Evolutionary conservation across 2,797 vertebrate species (phyloP).

Genomic region (Limnodromus scolopaceus): DNA sequence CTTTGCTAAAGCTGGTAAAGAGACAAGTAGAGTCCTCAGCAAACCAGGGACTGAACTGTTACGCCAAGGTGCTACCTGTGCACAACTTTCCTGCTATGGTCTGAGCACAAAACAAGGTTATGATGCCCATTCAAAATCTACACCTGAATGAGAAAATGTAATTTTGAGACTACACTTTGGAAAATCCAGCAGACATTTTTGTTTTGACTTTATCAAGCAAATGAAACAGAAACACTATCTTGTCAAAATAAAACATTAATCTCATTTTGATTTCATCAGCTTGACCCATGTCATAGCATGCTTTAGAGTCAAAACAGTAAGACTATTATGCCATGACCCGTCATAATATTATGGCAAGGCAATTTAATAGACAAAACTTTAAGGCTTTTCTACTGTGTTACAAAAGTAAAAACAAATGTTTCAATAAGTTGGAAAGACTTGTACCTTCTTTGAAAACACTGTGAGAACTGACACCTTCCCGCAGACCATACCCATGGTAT

Average conservation of each 20-base stretch:
- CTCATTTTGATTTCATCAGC: constrained; percentile 44
- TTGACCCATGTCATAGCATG: constrained; percentile 30
- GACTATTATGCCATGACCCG: neutral
- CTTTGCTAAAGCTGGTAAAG: neutral
- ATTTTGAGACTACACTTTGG: neutral
- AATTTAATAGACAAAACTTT: constrained; percentile 59
- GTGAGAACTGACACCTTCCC: constrained; percentile 5
- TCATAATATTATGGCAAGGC: constrained; percentile 50
- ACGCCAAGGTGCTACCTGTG: neutral
- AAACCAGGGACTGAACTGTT: neutral
- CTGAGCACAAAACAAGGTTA: neutral
- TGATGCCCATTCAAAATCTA: constrained; percentile 1
- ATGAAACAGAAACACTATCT: constrained; percentile 41
- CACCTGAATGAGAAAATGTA: constrained; percentile 1
- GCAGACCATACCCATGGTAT: neutral
- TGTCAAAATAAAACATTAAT: constrained; percentile 54
- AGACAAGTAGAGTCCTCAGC: neutral
- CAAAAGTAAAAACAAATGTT: constrained; percentile 52
- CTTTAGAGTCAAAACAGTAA: constrained; percentile 62
- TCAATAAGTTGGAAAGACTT: constrained; percentile 28
- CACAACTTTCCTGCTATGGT: neutral
- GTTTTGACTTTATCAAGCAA: constrained; percentile 35
- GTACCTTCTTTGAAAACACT: constrained; percentile 6
- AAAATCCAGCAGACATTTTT: constrained; percentile 25
- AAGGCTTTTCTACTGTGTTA: neutral